Conservation (phyloP, 2,888 invertebrate species). For the Oligia latruncula region DNA sequence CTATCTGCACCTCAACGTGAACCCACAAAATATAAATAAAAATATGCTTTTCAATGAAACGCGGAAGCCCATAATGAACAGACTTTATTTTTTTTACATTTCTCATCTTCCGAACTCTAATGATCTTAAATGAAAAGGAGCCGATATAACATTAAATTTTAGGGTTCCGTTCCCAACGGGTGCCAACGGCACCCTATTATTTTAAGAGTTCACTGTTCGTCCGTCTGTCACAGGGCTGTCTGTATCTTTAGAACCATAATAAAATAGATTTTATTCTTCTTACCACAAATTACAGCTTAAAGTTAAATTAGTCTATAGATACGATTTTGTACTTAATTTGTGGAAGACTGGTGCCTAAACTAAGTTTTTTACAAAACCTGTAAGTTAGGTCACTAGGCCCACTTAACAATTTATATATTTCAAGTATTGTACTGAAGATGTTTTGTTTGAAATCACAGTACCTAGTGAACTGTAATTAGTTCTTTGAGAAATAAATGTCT, state of each 20-base stretch:
- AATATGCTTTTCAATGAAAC: constrained; percentile 60
- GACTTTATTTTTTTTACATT: constrained; percentile 83
- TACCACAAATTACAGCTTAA: too few species aligned
- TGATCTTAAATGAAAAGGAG: constrained; percentile 87
- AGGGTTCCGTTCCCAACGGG: background rate
- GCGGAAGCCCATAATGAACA: constrained; percentile 75
- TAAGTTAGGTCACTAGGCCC: too few species aligned
- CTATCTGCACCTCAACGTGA: constrained; percentile 26
- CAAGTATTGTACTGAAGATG: too few species aligned
- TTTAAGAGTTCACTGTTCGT: background rate
- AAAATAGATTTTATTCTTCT: too few species aligned
- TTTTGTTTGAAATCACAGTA: too few species aligned
- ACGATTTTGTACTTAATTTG: too few species aligned
- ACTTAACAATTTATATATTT: too few species aligned
- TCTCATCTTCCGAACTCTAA: constrained; percentile 85
- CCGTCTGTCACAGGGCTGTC: background rate
- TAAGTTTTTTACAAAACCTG: too few species aligned
- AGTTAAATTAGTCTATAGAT: too few species aligned
- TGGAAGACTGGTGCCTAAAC: too few species aligned
- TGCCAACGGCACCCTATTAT: background rate
- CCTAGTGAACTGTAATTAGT: too few species aligned
- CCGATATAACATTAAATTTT: constrained; percentile 78
- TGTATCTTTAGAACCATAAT: background rate
- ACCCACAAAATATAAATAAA: constrained; percentile 49
- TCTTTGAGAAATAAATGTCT: too few species aligned